A percentile compares a stretch with the other conserved stretches of the same genome.
Evolutionary conservation across 64 coral and sea anemone species (phyloP).

Genomic region (Montipora sp.): DNA sequence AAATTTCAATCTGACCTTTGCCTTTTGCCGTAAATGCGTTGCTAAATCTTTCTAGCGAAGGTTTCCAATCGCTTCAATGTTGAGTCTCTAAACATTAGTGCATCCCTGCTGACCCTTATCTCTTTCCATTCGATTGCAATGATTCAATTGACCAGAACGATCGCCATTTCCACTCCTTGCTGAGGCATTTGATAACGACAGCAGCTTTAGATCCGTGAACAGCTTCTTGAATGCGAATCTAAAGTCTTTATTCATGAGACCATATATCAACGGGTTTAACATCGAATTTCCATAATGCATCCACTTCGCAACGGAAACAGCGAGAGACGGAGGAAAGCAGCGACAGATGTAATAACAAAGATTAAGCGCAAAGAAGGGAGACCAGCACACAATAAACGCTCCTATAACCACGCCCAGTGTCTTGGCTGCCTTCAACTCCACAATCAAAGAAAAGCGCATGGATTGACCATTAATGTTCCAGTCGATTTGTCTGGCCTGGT

Average conservation of each 20-base stretch:
- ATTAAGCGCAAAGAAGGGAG: constrained; percentile 88
- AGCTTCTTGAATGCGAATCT: constrained; percentile 76
- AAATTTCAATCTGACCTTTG: too few species aligned
- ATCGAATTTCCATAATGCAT: constrained; percentile 90
- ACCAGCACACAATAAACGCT: constrained; percentile 86
- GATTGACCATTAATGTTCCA: constrained; percentile 75
- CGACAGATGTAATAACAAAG: constrained; percentile 70
- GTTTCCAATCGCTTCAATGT: neutral
- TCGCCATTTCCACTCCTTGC: neutral
- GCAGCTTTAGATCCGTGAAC: neutral
- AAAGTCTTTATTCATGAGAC: constrained; percentile 91
- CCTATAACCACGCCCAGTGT: constrained; percentile 88
- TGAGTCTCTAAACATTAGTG: neutral
- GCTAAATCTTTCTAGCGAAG: neutral
- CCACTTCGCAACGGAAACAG: constrained; percentile 80
- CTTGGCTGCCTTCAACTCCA: constrained; percentile 86
- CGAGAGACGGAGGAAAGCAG: constrained; percentile 54
- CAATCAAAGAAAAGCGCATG: constrained; percentile 70
- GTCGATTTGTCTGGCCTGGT: constrained; percentile 85
- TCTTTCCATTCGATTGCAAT: neutral
- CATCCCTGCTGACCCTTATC: neutral
- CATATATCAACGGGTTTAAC: constrained; percentile 87
- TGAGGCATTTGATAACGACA: constrained; percentile 18
- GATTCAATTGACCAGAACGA: neutral
- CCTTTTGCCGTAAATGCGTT: too few species aligned